Evolutionary conservation across 2,888 invertebrate genomes (phyloP), one percentile per base, ranked within the genome.

Genomic region (Ochropleura leucogaster): DNA sequence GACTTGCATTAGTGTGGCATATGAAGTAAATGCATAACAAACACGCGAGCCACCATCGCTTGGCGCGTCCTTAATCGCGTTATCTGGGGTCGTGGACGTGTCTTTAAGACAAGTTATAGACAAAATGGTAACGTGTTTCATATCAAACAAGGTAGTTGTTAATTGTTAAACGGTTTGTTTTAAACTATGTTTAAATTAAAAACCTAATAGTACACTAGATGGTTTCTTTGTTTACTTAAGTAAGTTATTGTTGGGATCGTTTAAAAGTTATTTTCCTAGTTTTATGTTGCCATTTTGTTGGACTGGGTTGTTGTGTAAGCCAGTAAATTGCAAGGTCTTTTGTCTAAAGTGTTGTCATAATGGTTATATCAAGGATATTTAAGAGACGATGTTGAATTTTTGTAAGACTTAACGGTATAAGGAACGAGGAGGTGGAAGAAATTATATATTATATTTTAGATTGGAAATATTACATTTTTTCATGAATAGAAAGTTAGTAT

Each of bases 81-180:
- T 20, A 44, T 0, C 12, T 20, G 10, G 44, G 44, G 44, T 62
- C 8, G 20, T 44, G n/a, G 14, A 14, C 7, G 12, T 12, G 14
- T n/a, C 44, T 62, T 14, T n/a, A 30, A 62, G 44, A 7, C 14
- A 16, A 65, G 16, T 62, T 63, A 59, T 12, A 6, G 12, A 55
- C 64, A n/a, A 51, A 74, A 71, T 70, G 71, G 46, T 57, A 64
- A 49, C 7, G 14, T 44, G 63, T 64, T 70, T 49, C 6, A 12
- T 40, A 62, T n/a, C 66, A 53, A 72, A 69, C 68, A 53, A 72
- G 67, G 55, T 44, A 5, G 72, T 79, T 40, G 74, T 82, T 83
- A 71, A 42, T 14, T n/a, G 30, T 73, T n/a, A 81, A 67, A 69
- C 66, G 72, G 62, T 82, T 64, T 76, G 69, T 70, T 62, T 53